A percentile compares a stretch with the other conserved stretches of the same genome.
Evolutionary conservation across 1,140 invertebrate genomes (phyloP).

Genomic region (Drosophila azteca): DNA sequence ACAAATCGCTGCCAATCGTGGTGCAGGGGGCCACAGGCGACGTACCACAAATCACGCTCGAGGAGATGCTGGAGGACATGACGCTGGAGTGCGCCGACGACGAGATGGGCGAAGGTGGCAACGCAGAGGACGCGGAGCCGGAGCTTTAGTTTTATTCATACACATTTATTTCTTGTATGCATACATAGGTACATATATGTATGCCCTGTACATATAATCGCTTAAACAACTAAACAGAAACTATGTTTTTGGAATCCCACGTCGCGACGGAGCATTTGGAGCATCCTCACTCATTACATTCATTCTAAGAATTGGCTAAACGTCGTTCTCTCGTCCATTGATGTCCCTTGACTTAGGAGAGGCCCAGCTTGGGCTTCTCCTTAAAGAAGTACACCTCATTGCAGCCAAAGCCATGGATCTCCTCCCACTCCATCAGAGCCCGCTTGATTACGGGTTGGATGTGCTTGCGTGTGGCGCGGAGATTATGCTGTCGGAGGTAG

Average conservation of each 20-base stretch:
- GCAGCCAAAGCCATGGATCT: conserved; percentile 45
- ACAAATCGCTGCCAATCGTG: conserved; percentile 88
- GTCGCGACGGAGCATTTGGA: too few species aligned
- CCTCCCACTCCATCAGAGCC: conserved; percentile 66
- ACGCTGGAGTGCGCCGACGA: conserved; percentile 88
- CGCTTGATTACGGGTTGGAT: conserved; percentile 86
- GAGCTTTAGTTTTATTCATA: background rate
- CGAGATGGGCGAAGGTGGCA: conserved; percentile 86
- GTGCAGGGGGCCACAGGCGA: conserved; percentile 87
- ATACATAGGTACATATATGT: conserved; percentile 15
- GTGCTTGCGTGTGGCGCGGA: conserved; percentile 86
- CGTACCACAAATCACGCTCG: conserved; percentile 93
- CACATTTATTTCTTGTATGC: too few species aligned
- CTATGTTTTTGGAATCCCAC: background rate
- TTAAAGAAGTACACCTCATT: conserved; percentile 68
- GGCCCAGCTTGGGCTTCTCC: conserved; percentile 65
- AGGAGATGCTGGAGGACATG: conserved; percentile 99
- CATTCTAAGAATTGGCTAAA: conserved; percentile 31
- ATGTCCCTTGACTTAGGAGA: conserved; percentile 32
- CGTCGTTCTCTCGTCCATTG: background rate
- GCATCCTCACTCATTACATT: background rate
- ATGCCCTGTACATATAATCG: conserved; percentile 35
- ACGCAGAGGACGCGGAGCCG: conserved; percentile 18
- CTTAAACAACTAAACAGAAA: conserved; percentile 23
- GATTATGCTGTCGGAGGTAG: conserved; percentile 85